A percentile compares a stretch with the other conserved stretches of the same genome.
These are phyloP conservation scores for Calycopis cecrops DNA, from an alignment of 1,140 invertebrate species.

Conservation along the genomic window DNA sequence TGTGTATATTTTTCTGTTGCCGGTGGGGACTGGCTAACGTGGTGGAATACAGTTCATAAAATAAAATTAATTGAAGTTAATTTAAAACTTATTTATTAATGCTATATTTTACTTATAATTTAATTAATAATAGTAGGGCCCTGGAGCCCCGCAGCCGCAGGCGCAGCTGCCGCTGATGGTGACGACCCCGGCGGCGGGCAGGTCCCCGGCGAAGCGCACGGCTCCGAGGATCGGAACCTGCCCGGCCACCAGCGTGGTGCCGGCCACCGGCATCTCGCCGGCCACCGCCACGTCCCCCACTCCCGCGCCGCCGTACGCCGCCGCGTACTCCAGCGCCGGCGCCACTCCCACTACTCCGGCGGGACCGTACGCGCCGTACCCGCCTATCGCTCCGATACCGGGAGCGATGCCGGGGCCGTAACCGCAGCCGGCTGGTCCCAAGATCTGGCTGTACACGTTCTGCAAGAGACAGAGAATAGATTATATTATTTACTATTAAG, in stretches of 20 bases:
- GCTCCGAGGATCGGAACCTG: conserved; percentile 40
- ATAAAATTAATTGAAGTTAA: no score
- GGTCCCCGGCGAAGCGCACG: conserved; percentile 34
- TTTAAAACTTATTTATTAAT: not conserved
- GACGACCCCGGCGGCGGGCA: conserved; percentile 23
- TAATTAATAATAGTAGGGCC: conserved; percentile 3
- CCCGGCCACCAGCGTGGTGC: conserved; percentile 34
- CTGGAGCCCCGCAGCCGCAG: conserved; percentile 12
- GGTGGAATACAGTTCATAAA: no score
- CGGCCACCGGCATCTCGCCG: conserved; percentile 39
- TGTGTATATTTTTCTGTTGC: no score
- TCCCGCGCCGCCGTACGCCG: conserved; percentile 36
- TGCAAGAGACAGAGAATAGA: conserved; percentile 19
- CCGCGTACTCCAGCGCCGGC: not conserved
- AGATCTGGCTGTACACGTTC: conserved; percentile 22
- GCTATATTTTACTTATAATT: not conserved
- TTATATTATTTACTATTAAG: conserved; percentile 2
- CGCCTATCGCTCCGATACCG: no score
- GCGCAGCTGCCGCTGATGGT: conserved; percentile 21
- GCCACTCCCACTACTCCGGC: not conserved
- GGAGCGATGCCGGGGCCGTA: not conserved
- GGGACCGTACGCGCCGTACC: conserved; percentile 2
- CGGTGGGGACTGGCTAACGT: no score
- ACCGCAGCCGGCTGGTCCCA: not conserved
- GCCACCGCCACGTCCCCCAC: conserved; percentile 34